These are phyloP conservation scores for Latheticus oryzae DNA, from an alignment of 2,888 invertebrate genomes.

Conservation along the genomic window DNA sequence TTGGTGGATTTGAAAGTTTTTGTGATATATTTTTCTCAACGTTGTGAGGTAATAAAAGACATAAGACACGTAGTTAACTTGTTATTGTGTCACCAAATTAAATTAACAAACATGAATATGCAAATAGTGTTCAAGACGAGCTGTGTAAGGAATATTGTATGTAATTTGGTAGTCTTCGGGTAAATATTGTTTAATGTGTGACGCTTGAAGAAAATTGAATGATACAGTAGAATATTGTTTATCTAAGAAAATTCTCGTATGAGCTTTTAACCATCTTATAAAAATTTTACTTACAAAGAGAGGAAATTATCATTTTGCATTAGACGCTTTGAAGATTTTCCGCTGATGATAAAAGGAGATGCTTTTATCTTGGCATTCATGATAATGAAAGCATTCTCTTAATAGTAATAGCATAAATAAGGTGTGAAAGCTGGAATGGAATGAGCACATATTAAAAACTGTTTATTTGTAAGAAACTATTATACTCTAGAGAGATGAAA, in stretches of 20 bases:
- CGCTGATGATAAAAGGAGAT: not conserved
- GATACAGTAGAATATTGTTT: conserved; percentile 16
- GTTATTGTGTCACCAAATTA: conserved; percentile 46
- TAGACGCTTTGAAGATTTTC: conserved; percentile 5
- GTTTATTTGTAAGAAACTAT: conserved; percentile 24
- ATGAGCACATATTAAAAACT: conserved; percentile 18
- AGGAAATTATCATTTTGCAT: conserved; percentile 4
- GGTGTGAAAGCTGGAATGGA: conserved; percentile 5
- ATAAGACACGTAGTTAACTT: conserved; percentile 42
- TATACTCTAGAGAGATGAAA: conserved; percentile 7
- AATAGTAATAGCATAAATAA: too few relatives aligned
- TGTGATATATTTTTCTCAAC: conserved; percentile 9
- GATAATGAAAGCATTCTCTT: not conserved
- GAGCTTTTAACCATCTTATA: conserved; percentile 4
- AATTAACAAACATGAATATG: conserved; percentile 50
- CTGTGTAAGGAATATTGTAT: conserved; percentile 35
- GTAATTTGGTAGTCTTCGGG: conserved; percentile 19
- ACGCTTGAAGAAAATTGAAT: conserved; percentile 17
- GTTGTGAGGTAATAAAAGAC: conserved; percentile 36
- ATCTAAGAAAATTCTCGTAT: conserved; percentile 2
- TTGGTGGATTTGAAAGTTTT: conserved; percentile 1
- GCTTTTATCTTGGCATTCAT: conserved; percentile 4
- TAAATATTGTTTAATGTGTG: conserved; percentile 35
- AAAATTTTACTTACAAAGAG: conserved; percentile 9
- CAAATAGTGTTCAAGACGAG: conserved; percentile 41